Conservation (phyloP, 1,140 invertebrate genomes). For the Penaeus indicus region DNA sequence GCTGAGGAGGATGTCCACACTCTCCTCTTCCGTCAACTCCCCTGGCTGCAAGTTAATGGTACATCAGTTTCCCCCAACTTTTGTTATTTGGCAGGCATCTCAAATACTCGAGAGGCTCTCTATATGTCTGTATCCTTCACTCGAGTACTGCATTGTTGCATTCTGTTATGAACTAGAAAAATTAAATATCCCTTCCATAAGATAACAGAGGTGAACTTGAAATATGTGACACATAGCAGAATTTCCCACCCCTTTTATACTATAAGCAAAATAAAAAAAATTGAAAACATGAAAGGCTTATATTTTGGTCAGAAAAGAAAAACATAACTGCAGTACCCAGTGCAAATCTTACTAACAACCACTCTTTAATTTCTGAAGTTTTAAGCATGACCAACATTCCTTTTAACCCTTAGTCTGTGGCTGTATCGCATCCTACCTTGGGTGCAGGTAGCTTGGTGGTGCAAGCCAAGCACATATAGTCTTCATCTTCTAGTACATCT, state of each 20-base stretch:
- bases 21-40: constrained; percentile 61
- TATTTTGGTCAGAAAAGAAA: too few species aligned
- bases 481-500: constrained; percentile 89
- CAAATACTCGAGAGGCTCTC: constrained; percentile 20
- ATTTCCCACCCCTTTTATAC: too few species aligned
- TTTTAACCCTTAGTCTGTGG: constrained; percentile 24
- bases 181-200: too few species aligned
- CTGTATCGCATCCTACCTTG: constrained; percentile 51
- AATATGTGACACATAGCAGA: too few species aligned
- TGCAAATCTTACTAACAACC: too few species aligned
- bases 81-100: constrained; percentile 18
- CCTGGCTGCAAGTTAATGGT: constrained; percentile 57
- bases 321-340: too few species aligned
- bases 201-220: too few species aligned
- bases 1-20: constrained; percentile 62
- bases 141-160: too few species aligned
- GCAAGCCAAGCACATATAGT: constrained; percentile 84
- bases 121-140: neutral
- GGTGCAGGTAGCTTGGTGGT: constrained; percentile 41
- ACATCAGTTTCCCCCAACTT: constrained; percentile 45
- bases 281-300: too few species aligned
- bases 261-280: too few species aligned
- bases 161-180: too few species aligned
- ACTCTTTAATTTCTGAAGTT: too few species aligned
- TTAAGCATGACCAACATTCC: neutral